Percentiles rank a stretch among this genome's conserved stretches.
These are phyloP conservation scores for Epinotia demarniana DNA, from an alignment of 2,888 invertebrate genomes.

Conservation along the genomic window DNA sequence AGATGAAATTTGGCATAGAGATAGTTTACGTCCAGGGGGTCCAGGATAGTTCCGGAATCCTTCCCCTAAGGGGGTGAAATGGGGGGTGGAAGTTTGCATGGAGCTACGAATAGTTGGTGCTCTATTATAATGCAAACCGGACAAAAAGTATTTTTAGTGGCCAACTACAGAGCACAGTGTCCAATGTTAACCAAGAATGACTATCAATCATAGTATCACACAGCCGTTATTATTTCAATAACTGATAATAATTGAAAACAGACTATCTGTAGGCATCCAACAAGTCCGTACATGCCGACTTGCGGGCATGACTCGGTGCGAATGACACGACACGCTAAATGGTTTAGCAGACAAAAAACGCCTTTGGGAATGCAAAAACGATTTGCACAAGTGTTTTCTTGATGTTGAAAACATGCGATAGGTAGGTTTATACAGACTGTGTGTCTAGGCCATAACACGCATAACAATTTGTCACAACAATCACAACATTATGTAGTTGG, in stretches of 20 bases:
- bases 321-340: constrained; percentile 38
- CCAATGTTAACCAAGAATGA: neutral
- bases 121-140: too few relatives aligned
- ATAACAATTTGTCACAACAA: too few relatives aligned
- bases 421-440: neutral
- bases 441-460: neutral
- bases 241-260: constrained; percentile 20
- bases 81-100: too few relatives aligned
- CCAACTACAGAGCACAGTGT: neutral
- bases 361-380: constrained; percentile 18
- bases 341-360: constrained; percentile 39
- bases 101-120: too few relatives aligned
- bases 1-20: too few relatives aligned
- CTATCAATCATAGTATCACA: constrained; percentile 20
- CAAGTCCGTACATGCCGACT: constrained; percentile 34
- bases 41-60: too few relatives aligned
- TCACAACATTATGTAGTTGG: too few relatives aligned
- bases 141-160: neutral
- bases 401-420: constrained; percentile 7
- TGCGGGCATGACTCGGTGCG: constrained; percentile 22
- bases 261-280: constrained; percentile 12
- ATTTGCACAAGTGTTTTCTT: constrained; percentile 35
- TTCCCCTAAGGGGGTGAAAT: too few relatives aligned
- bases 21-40: too few relatives aligned
- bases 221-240: constrained; percentile 1